Percentiles rank a stretch among this genome's conserved stretches.
phyloP scores from a whole-genome alignment of 2,888 invertebrate species.

The Tachina lurida region DNA sequence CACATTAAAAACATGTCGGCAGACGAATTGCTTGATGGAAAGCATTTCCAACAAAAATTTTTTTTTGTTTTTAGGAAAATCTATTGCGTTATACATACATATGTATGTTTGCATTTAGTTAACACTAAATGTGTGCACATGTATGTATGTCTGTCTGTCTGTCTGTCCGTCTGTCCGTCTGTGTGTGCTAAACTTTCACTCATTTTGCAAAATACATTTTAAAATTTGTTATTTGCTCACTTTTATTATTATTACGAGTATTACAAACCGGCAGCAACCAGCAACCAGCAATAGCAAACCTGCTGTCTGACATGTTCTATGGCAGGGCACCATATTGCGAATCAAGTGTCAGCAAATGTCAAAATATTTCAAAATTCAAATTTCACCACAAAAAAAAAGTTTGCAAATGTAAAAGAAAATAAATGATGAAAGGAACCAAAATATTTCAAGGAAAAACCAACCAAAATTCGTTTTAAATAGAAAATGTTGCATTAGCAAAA shows the following conservation, averaged over 20 bases:
- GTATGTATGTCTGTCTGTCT: no score
- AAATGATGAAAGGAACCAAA: not conserved
- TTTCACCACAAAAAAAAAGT: not conserved
- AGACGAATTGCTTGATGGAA: conserved; percentile 37
- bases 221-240: conserved; percentile 9
- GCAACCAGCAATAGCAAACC: not conserved
- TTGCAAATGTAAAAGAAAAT: not conserved
- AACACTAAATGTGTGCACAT: conserved; percentile 2
- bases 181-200: not conserved
- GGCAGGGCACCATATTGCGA: conserved; percentile 51
- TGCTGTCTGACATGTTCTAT: not conserved
- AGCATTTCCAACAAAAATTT: not conserved
- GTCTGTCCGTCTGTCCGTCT: no score
- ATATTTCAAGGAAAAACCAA: not conserved
- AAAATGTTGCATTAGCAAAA: not conserved
- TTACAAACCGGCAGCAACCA: conserved; percentile 2
- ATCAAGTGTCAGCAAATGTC: conserved; percentile 69
- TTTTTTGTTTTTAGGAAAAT: not conserved
- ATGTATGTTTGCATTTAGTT: not conserved
- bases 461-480: not conserved
- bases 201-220: conserved; percentile 41
- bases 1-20: conserved; percentile 44
- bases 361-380: conserved; percentile 57
- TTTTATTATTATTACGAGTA: conserved; percentile 27
- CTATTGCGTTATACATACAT: conserved; percentile 9